These are phyloP conservation scores for Agrochola circellaris DNA, from an alignment of 2,888 invertebrate genomes.

Conservation along the genomic window DNA sequence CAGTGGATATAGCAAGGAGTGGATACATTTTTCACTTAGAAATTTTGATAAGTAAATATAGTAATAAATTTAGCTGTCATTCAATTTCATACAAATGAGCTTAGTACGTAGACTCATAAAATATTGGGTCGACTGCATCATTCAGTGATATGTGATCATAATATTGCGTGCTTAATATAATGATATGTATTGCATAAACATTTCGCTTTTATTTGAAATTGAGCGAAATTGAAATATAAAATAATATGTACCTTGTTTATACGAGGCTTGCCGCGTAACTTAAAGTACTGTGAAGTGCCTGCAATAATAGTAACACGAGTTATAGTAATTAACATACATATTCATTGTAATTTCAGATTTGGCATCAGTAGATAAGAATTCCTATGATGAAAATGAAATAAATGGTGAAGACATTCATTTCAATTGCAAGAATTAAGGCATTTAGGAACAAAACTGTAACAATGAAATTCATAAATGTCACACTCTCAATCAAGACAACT, in stretches of 20 bases:
- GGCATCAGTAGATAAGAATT: not conserved
- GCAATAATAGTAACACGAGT: conserved; percentile 58
- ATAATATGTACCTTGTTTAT: conserved; percentile 60
- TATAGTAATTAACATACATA: conserved; percentile 35
- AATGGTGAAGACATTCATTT: not conserved
- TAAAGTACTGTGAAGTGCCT: conserved; percentile 64
- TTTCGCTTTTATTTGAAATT: conserved; percentile 27
- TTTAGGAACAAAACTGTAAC: not conserved
- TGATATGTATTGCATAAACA: conserved; percentile 71
- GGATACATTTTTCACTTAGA: not conserved
- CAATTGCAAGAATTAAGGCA: too few relatives aligned
- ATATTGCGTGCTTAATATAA: conserved; percentile 72
- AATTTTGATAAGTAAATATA: not conserved
- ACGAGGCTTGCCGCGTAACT: conserved; percentile 61
- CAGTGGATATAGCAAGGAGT: not conserved
- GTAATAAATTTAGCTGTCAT: not conserved
- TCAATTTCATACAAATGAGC: not conserved
- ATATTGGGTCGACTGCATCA: conserved; percentile 56
- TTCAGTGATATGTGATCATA: conserved; percentile 58
- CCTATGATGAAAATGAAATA: not conserved
- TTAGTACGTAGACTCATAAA: not conserved
- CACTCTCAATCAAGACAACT: not conserved
- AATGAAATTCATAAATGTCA: not conserved
- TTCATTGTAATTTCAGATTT: conserved; percentile 7
- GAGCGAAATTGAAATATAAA: conserved; percentile 41